Percentiles rank a stretch among this genome's conserved stretches.
Evolutionary conservation across 2,797 vertebrate species (phyloP).

Genomic region (Pygocentrus nattereri): DNA sequence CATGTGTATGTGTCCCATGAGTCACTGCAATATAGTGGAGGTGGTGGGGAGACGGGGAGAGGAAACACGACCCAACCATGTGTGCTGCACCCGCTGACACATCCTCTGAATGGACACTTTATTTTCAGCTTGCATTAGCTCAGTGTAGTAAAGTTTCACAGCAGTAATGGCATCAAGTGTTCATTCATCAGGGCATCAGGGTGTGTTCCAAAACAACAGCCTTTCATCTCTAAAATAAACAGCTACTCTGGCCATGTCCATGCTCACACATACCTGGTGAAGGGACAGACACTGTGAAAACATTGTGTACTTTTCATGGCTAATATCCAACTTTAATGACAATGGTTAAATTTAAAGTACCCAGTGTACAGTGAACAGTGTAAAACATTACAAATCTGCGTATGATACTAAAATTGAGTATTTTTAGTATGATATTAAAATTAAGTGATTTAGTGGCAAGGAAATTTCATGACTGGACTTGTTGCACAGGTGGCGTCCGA

Average conservation of each 20-base stretch:
- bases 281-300: neutral
- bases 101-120: constrained; percentile 40
- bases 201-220: constrained; percentile 35
- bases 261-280: neutral
- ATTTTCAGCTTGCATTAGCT: constrained; percentile 27
- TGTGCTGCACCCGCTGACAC: constrained; percentile 1
- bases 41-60: constrained; percentile 48
- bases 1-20: constrained; percentile 17
- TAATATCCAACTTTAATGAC: neutral
- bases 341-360: neutral
- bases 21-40: constrained; percentile 30
- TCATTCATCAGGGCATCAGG: constrained; percentile 39
- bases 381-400: too few relatives aligned
- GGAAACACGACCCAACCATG: constrained; percentile 6
- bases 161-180: neutral
- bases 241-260: neutral
- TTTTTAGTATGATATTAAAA: too few relatives aligned
- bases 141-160: constrained; percentile 8
- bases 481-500: too few relatives aligned
- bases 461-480: too few relatives aligned
- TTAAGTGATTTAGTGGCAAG: too few relatives aligned
- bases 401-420: too few relatives aligned
- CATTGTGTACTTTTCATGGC: neutral
- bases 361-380: neutral
- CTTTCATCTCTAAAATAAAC: constrained; percentile 45